Conservation (phyloP, 1,140 invertebrate genomes). For the Orchesella cincta region DNA sequence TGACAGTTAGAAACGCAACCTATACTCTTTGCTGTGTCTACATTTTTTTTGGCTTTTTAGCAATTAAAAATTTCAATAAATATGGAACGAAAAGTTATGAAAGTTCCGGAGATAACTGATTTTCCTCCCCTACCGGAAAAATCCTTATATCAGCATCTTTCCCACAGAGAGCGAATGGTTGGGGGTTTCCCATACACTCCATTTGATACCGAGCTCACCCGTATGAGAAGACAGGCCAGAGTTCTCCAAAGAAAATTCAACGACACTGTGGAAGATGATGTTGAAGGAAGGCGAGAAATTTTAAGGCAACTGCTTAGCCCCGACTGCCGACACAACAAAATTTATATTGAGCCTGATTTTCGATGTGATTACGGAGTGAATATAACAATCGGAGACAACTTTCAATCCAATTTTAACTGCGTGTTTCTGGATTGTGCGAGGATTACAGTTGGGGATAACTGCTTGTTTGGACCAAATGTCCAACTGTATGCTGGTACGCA, state of each 20-base stretch:
- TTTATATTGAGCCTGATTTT: conserved; percentile 41
- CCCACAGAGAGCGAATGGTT: conserved; percentile 44
- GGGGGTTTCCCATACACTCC: conserved; percentile 43
- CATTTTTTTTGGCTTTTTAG: too few relatives aligned
- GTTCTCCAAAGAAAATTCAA: conserved; percentile 32
- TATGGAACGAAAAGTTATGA: neutral
- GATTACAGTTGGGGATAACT: conserved; percentile 44
- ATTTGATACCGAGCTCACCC: conserved; percentile 8
- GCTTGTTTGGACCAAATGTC: conserved; percentile 46
- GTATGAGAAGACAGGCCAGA: neutral
- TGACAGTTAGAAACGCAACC: too few relatives aligned
- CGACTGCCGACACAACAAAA: conserved; percentile 19
- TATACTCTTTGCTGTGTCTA: too few relatives aligned
- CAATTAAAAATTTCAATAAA: too few relatives aligned
- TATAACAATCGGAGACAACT: conserved; percentile 46
- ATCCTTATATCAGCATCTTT: conserved; percentile 40
- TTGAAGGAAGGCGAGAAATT: conserved; percentile 1
- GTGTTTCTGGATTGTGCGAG: conserved; percentile 45
- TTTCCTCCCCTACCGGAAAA: conserved; percentile 15
- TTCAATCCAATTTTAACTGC: conserved; percentile 50
- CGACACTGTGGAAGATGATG: conserved; percentile 32
- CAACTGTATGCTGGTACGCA: conserved; percentile 49
- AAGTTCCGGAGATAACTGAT: neutral
- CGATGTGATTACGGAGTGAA: conserved; percentile 41
- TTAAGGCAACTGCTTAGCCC: conserved; percentile 36